Conservation (phyloP, 2,113 vertebrate species). For the Oplegnathus fasciatus region DNA sequence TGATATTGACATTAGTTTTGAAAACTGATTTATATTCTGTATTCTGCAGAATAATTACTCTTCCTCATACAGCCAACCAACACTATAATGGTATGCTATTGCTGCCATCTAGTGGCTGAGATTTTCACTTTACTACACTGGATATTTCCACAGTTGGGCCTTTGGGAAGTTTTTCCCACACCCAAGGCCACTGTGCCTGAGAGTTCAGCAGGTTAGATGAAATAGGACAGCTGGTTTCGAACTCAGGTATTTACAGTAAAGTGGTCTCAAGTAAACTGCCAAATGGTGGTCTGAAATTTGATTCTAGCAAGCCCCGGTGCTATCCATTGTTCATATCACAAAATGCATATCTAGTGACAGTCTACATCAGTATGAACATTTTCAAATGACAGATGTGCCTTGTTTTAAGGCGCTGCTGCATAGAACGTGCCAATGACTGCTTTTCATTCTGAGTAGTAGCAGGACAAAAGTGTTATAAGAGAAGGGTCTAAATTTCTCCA, state of each 20-base stretch:
- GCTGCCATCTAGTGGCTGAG: conserved; percentile 55
- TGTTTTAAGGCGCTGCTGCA: not conserved
- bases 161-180: not conserved
- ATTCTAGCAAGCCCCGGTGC: not conserved
- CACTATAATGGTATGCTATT: not conserved
- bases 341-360: not conserved
- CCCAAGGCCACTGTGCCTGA: not conserved
- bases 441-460: not conserved
- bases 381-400: not conserved
- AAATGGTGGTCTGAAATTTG: not conserved
- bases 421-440: no score
- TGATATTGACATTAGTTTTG: not conserved
- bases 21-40: not conserved
- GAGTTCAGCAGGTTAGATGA: not conserved
- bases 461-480: not conserved
- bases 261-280: not conserved
- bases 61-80: not conserved
- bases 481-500: not conserved
- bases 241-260: not conserved
- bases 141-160: not conserved
- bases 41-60: not conserved
- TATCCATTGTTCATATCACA: not conserved
- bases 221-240: not conserved
- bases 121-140: not conserved
- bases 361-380: not conserved